A percentile compares a stretch with the other conserved stretches of the same genome.
phyloP scores from a whole-genome alignment of 2,888 invertebrate genomes.

The Herminia tarsipennalis region DNA sequence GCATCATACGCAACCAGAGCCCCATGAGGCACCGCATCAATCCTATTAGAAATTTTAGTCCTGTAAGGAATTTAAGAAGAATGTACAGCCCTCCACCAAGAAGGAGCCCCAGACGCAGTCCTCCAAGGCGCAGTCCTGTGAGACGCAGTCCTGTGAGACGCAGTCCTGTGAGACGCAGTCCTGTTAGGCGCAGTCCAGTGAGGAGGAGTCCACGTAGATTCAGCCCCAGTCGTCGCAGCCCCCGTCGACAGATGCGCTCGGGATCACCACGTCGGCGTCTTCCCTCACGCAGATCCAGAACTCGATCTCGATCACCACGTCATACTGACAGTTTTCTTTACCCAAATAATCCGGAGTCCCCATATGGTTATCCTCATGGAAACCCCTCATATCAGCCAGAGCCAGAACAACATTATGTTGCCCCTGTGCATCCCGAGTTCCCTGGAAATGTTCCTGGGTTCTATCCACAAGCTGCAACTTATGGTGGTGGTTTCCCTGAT shows the following conservation, averaged over 20 bases:
- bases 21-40: too few species aligned
- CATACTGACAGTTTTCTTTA: constrained; percentile 57
- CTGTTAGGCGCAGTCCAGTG: constrained; percentile 27
- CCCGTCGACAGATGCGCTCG: constrained; percentile 37
- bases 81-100: neutral
- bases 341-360: constrained; percentile 41
- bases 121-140: neutral
- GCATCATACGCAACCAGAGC: too few species aligned
- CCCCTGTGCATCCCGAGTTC: constrained; percentile 27
- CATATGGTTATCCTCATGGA: constrained; percentile 12
- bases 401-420: constrained; percentile 17
- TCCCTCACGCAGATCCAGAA: constrained; percentile 31
- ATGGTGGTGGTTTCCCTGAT: constrained; percentile 48
- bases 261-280: constrained; percentile 41
- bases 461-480: constrained; percentile 44
- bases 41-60: constrained; percentile 21
- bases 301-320: constrained; percentile 34
- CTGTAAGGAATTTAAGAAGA: constrained; percentile 18
- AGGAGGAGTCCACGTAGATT: constrained; percentile 34
- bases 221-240: constrained; percentile 39
- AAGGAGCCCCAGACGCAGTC: neutral
- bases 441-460: constrained; percentile 28
- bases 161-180: constrained; percentile 29
- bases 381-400: constrained; percentile 29
- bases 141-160: neutral